phyloP scores from a whole-genome alignment of 2,797 vertebrate species.

The Macropodus opercularis region DNA sequence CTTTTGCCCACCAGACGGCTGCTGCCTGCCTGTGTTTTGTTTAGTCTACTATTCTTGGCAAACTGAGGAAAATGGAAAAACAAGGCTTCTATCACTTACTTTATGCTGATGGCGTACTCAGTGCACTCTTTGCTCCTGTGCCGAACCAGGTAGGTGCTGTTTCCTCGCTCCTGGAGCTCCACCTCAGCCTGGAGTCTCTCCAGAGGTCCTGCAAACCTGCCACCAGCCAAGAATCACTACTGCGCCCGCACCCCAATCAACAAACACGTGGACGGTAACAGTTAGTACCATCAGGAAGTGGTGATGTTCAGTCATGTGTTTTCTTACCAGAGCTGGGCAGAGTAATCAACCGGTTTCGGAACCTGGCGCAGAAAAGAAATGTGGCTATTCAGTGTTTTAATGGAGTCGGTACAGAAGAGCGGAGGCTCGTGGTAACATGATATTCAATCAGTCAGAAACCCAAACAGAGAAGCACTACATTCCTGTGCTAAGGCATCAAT shows the following conservation, averaged over 20 bases:
- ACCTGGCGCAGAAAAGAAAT: conserved; percentile 78
- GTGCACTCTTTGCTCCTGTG: conserved; percentile 92
- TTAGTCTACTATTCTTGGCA: conserved; percentile 8
- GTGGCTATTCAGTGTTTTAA: conserved; percentile 63
- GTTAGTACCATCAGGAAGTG: conserved; percentile 38
- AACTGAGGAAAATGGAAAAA: not conserved
- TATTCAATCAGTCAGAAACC: conserved; percentile 51
- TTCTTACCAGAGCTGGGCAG: conserved; percentile 91
- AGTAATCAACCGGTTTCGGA: conserved; percentile 95
- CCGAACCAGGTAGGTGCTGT: conserved; percentile 93
- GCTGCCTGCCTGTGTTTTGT: conserved; percentile 21
- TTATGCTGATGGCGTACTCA: conserved; percentile 98
- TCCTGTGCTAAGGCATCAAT: conserved; percentile 57
- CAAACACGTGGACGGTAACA: conserved; percentile 42
- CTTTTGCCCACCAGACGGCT: conserved; percentile 18
- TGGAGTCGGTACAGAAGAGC: conserved; percentile 46
- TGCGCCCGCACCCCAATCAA: conserved; percentile 49
- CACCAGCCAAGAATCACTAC: conserved; percentile 52
- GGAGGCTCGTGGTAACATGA: conserved; percentile 60
- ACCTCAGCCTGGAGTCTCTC: conserved; percentile 92
- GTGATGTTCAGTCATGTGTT: conserved; percentile 41
- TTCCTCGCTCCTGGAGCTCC: conserved; percentile 88
- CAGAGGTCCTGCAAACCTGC: conserved; percentile 96
- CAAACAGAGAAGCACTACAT: conserved; percentile 47
- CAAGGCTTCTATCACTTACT: conserved; percentile 91